Base-by-base conservation (phyloP, 2,797 vertebrate genomes). In the Sternotherus odoratus region DNA sequence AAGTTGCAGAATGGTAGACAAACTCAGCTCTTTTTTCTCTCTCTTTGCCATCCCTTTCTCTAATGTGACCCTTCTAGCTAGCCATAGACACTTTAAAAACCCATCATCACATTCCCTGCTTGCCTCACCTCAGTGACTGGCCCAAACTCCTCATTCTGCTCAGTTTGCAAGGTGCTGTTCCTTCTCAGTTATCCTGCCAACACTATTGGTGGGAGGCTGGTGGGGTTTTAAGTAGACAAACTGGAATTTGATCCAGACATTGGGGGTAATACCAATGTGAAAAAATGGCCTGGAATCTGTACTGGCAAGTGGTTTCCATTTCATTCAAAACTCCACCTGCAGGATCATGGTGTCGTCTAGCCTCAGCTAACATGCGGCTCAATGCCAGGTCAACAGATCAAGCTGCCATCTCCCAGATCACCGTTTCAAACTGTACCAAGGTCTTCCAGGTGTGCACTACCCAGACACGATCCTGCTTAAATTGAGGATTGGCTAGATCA, bases 191-290 rank as follows among this genome's bases (percentile, higher is more conserved):
- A 23, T 60, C 43, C 90, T 91, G 10, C 36, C 77, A 19, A 2
- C 1, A 75, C 36, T 49, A 80, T 46, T 82, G 49, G 63, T 66
- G 15, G 60, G 30, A n/a, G 8, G n/a, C 10, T 3, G 12, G 4
- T 83, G 91, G 11, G 60, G 78, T 50, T 87, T 89, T 30, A 90
- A 72, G 56, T 12, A 53, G 75, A 90, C 72, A 74, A 43, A 46
- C 43, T 46, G 46, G 16, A 17, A 86, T 50, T 72, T 82, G 26
- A 53, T 50, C 16, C 24, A 3, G 11, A 21, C 74, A 39, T 17
- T 91, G 50, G 54, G 83, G 48, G 49, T n/a, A 86, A 11, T 30
- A 66, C 17, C n/a, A 85, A 30, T 30, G 30, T n/a, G 48, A 12
- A 50, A 77, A 88, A 46, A 46, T 74, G 43, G 43, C 72, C 72